Percentiles rank a stretch among this genome's conserved stretches.
Evolutionary conservation across 2,888 invertebrate species (phyloP).

Genomic region (Amblyjoppa fuscipennis): DNA sequence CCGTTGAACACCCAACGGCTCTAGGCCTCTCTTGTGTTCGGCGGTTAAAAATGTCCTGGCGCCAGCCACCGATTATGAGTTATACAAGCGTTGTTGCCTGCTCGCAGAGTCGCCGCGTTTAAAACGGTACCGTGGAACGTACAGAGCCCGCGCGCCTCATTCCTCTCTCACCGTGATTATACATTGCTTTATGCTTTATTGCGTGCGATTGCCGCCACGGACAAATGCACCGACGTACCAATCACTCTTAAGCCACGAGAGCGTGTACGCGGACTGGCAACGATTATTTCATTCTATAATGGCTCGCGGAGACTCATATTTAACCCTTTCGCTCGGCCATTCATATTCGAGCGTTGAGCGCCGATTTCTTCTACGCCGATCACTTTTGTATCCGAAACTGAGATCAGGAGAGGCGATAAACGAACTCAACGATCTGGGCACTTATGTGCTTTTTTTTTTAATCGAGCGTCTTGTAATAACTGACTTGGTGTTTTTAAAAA

Average conservation of each 20-base stretch:
- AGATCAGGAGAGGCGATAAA: not conserved
- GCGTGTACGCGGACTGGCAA: constrained; percentile 12
- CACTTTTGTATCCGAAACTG: not conserved
- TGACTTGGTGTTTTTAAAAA: too few relatives aligned
- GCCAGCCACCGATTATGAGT: constrained; percentile 76
- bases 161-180: constrained; percentile 73
- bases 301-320: constrained; percentile 2
- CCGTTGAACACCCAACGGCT: not conserved
- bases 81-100: constrained; percentile 70
- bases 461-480: not conserved
- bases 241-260: constrained; percentile 32
- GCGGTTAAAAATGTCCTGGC: constrained; percentile 69
- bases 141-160: constrained; percentile 51
- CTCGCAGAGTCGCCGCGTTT: constrained; percentile 24
- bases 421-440: not conserved
- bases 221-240: constrained; percentile 45
- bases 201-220: constrained; percentile 70
- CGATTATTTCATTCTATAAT: constrained; percentile 46
- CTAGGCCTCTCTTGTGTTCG: constrained; percentile 36
- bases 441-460: not conserved
- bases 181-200: constrained; percentile 75
- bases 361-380: not conserved
- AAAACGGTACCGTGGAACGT: constrained; percentile 24
- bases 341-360: not conserved
- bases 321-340: not conserved